These are phyloP conservation scores for Isotomurus palustris DNA, from an alignment of 2,888 invertebrate genomes.

Conservation along the genomic window DNA sequence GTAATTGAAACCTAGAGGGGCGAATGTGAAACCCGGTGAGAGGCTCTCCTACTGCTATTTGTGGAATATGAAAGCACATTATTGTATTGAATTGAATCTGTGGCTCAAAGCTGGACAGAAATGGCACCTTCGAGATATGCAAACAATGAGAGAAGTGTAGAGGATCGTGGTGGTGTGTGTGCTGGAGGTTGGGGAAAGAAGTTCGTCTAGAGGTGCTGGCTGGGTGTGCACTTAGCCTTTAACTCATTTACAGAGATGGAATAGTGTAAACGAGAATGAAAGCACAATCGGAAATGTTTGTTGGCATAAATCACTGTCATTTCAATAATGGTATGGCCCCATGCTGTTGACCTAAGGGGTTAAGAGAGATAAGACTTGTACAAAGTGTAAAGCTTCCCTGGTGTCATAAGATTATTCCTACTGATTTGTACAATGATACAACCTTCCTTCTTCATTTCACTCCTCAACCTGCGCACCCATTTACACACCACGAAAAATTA, in stretches of 20 bases:
- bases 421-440: background rate
- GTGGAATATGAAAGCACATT: background rate
- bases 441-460: background rate
- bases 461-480: background rate
- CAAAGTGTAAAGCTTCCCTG: conserved; percentile 3
- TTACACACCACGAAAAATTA: no score
- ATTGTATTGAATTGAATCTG: conserved; percentile 9
- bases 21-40: background rate
- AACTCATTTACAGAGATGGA: conserved; percentile 15
- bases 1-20: background rate
- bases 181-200: no score
- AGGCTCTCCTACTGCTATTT: background rate
- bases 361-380: conserved; percentile 6
- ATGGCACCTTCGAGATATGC: no score
- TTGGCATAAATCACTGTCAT: conserved; percentile 18
- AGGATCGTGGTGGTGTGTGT: no score
- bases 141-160: no score
- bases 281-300: conserved; percentile 16
- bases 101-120: background rate
- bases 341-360: conserved; percentile 18
- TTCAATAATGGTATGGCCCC: conserved; percentile 10
- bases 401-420: conserved; percentile 9
- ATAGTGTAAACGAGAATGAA: conserved; percentile 13
- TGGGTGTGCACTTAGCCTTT: conserved; percentile 6
- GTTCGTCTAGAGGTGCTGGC: background rate